Base-by-base conservation (phyloP, 1,140 invertebrate genomes). In the Drosophila sechellia region DNA sequence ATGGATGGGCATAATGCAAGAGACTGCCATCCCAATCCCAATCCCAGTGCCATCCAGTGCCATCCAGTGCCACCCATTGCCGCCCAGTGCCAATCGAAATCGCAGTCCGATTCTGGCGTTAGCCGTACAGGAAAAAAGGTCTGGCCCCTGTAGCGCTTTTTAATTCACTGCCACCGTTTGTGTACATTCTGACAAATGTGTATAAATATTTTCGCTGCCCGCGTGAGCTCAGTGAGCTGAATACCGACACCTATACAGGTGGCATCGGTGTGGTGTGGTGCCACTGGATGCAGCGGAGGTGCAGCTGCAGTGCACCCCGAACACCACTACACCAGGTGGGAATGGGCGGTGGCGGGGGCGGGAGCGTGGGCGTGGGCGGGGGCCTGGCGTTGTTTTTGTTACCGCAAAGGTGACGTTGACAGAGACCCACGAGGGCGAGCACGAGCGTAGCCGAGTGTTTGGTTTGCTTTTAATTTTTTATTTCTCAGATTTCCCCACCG, bases 401-500 rank as follows among this genome's bases (percentile, higher is more conserved):
- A 54, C 55, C 74, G 68, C 73, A 85, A 74, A 85, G 68, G 81
- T 78, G 64, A 71, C 81, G 69, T 77, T 81, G 72, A 77, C 66
- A 77, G 54, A 56, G 40, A 45, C 74, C 22, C 48, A 53, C 49
- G 40, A 22, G 46, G 34, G 5, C 13, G 12, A 39, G 31, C 6
- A 31, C 31, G 31, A 31, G 31, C 8, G 43, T 61, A 68, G 17
- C 42, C 12, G 56, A 76, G 78, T 80, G 77, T 86, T 86, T 86
- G 73, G 77, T 86, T 86, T 86, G 73, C 66, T 81, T 81, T 81
- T 75, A 78, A 85, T 85, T 85, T 86, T 86, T 74, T 86, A 81
- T 86, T 75, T 77, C 63, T 64, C 60, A 84, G 76, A 79, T 84
- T 79, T 79, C 70, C 55, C 46, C 31, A 31, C 12, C 37, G 11